Evolutionary conservation across 92 coral and sea anemone genomes (phyloP).

Genomic region (Actinostola sp.): DNA sequence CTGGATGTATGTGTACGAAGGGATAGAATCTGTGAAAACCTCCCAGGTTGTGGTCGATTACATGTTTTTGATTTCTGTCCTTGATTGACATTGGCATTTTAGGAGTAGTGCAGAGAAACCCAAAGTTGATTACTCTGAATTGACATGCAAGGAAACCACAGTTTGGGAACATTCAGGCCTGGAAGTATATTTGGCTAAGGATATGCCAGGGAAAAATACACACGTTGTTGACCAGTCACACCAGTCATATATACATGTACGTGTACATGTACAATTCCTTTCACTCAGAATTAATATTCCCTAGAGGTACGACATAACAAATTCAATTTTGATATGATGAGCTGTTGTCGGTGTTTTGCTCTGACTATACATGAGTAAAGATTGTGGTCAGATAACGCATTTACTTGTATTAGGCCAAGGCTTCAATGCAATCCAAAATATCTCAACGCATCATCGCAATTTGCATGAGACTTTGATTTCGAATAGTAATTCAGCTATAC

Average conservation of each 20-base stretch:
- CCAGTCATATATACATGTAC: not conserved
- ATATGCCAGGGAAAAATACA: not conserved
- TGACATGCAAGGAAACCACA: conserved; percentile 9
- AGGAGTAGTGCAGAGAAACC: conserved; percentile 12
- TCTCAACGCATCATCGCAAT: conserved; percentile 3
- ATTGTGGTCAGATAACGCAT: conserved; percentile 30
- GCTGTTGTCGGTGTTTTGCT: conserved; percentile 13
- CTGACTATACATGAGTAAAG: not conserved
- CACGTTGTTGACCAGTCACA: not conserved
- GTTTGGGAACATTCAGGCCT: conserved; percentile 10
- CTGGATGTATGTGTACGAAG: no score
- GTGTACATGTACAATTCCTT: not conserved
- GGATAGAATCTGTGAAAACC: no score
- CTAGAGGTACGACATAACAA: not conserved
- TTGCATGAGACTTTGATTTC: not conserved
- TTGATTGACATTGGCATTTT: conserved; percentile 31
- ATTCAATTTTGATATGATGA: not conserved
- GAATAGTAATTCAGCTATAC: not conserved
- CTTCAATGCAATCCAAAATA: conserved; percentile 11
- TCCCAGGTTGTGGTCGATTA: not conserved
- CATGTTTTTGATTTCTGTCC: conserved; percentile 7
- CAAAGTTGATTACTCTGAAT: conserved; percentile 2
- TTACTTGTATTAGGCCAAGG: no score
- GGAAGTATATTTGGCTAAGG: no score
- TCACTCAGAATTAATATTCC: no score